phyloP scores from a whole-genome alignment of 2,113 vertebrate genomes.

The Oncorhynchus kisutch region DNA sequence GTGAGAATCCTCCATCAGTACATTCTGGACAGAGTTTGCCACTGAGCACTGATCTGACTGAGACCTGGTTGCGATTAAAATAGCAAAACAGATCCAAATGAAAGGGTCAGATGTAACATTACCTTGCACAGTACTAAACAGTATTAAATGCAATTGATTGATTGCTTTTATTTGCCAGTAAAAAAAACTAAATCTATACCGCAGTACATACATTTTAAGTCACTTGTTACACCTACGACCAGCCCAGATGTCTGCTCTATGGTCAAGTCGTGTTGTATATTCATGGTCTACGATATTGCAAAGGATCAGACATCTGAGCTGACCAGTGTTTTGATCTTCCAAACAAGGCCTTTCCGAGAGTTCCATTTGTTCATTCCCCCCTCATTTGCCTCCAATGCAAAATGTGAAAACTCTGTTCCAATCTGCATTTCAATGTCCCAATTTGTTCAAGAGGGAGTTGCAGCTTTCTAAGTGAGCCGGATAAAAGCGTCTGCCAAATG shows the following conservation, averaged over 20 bases:
- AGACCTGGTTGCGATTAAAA: no score
- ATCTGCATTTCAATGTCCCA: conserved; percentile 67
- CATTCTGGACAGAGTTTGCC: not conserved
- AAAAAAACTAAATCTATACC: no score
- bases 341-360: conserved; percentile 38
- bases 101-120: no score
- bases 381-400: conserved; percentile 58
- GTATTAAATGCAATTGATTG: no score
- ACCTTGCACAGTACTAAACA: no score
- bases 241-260: no score
- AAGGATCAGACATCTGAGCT: conserved; percentile 24
- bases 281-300: not conserved
- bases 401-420: conserved; percentile 63
- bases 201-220: no score
- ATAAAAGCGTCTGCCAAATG: conserved; percentile 66
- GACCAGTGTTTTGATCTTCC: conserved; percentile 28
- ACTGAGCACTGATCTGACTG: not conserved
- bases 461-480: conserved; percentile 62
- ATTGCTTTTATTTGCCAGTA: no score
- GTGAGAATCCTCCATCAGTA: not conserved
- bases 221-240: no score
- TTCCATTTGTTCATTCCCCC: conserved; percentile 42
- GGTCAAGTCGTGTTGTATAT: no score
- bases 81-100: no score
- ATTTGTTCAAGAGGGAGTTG: conserved; percentile 62